Conservation (phyloP, 2,888 invertebrate genomes). For the Tachystola acroxantha region DNA sequence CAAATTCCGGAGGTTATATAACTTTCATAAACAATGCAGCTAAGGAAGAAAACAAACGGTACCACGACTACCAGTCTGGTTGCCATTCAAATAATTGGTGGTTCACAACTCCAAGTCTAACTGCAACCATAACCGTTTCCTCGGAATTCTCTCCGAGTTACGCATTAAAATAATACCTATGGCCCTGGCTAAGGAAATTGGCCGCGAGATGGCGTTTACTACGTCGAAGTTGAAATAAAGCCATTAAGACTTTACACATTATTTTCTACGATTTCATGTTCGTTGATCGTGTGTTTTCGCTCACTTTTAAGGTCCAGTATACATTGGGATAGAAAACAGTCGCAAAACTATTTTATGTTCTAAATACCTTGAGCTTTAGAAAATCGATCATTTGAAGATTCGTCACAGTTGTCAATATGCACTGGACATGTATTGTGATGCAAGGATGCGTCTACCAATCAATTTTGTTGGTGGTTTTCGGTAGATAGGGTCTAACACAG, state of each 20-base stretch:
- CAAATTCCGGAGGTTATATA: too few relatives aligned
- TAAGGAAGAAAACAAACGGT: constrained; percentile 32
- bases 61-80: constrained; percentile 32
- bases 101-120: constrained; percentile 52
- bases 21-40: constrained; percentile 3
- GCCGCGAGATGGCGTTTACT: constrained; percentile 50
- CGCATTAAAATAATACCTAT: constrained; percentile 57
- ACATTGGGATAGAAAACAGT: background rate
- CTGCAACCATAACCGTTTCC: constrained; percentile 51
- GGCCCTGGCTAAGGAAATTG: constrained; percentile 51
- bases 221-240: constrained; percentile 52
- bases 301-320: background rate
- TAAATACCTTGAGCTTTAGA: too few relatives aligned
- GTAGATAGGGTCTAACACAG: too few relatives aligned
- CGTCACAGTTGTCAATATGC: too few relatives aligned
- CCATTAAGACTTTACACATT: constrained; percentile 49
- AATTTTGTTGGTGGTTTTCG: too few relatives aligned
- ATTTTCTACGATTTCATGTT: constrained; percentile 31
- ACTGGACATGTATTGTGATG: too few relatives aligned
- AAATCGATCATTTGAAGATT: too few relatives aligned
- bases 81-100: constrained; percentile 54
- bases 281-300: constrained; percentile 2
- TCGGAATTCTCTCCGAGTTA: constrained; percentile 46
- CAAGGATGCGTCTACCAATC: too few relatives aligned
- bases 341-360: too few relatives aligned